phyloP scores from a whole-genome alignment of 1,140 invertebrate species.

The Drosophila biarmipes region DNA sequence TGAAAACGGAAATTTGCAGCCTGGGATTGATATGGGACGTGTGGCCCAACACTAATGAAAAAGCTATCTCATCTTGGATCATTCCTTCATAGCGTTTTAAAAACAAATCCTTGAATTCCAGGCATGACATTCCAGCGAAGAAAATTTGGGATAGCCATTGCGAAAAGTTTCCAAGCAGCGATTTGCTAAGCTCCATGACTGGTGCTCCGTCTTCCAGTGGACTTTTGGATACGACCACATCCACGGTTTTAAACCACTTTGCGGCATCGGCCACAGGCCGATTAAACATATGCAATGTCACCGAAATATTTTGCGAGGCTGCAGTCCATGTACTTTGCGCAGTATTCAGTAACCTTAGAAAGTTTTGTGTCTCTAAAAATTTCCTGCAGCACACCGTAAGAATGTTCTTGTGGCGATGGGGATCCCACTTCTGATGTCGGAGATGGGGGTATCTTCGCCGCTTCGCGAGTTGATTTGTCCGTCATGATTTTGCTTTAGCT shows the following conservation, averaged over 20 bases:
- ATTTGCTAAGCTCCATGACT: not conserved
- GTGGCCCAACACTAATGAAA: no score
- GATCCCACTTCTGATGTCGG: no score
- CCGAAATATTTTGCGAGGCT: not conserved
- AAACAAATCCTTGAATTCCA: not conserved
- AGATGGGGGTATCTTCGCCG: no score
- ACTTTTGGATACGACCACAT: not conserved
- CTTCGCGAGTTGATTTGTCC: no score
- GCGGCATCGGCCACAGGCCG: not conserved
- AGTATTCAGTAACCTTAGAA: no score
- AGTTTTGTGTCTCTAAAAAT: no score
- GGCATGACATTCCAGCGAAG: not conserved
- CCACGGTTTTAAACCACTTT: not conserved
- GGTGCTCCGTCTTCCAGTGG: not conserved
- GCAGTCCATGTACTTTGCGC: no score
- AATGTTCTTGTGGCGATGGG: no score
- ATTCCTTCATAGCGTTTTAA: not conserved
- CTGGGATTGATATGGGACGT: no score
- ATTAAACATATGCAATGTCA: not conserved
- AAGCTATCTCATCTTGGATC: not conserved
- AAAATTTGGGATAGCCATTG: not conserved
- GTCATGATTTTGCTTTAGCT: no score
- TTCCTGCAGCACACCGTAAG: no score
- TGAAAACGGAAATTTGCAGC: no score
- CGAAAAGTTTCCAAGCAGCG: not conserved